Base-by-base conservation (phyloP, 2,888 invertebrate species). In the Ophion ventricosus region DNA sequence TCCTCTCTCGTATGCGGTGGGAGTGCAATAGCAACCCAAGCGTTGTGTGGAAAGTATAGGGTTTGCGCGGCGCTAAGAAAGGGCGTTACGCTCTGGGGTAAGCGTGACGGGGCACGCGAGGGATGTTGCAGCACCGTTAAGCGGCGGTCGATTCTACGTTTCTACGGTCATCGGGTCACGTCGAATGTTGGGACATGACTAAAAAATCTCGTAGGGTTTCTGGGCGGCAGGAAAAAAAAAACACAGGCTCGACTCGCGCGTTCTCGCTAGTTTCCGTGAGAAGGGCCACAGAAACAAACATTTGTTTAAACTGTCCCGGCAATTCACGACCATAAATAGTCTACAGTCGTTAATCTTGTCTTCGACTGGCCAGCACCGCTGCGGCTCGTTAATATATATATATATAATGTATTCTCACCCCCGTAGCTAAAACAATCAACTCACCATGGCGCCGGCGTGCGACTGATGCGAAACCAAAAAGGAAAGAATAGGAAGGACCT, bases 361-460 rank as follows among this genome's bases (percentile, higher is more conserved):
- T 88, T 87, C 84, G 84, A 87, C 81, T 83, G 59, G 66, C 43
- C 66, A 70, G 72, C 57, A 66, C 79, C 77, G 25, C 67, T n/a
- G 63, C 8, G 81, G 84, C 88, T 91, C 89, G 90, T 91, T 91
- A 89, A 90, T 89, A 85, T 87, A 88, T 91, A 90, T 89, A 85
- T 87, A 88, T 91, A 88, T 91, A 90, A 90, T 90, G 90, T 91
- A 90, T 90, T 90, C 89, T 90, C 90, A 90, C 91, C 90, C 90
- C 89, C 82, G 89, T 90, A 88, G 90, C 89, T 91, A 88, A 90
- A 91, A 91, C 90, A 91, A 91, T 91, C 88, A 88, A 85, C 76
- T 82, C 77, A 73, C 78, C 74, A 74, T 59, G 63, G 70, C 67
- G 75, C 78, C 57, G 67, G 59, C 72, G 69, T 73, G 73, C 84